Conservation (phyloP, 2,797 vertebrate genomes). For the Lepilemur septentrionalis region DNA sequence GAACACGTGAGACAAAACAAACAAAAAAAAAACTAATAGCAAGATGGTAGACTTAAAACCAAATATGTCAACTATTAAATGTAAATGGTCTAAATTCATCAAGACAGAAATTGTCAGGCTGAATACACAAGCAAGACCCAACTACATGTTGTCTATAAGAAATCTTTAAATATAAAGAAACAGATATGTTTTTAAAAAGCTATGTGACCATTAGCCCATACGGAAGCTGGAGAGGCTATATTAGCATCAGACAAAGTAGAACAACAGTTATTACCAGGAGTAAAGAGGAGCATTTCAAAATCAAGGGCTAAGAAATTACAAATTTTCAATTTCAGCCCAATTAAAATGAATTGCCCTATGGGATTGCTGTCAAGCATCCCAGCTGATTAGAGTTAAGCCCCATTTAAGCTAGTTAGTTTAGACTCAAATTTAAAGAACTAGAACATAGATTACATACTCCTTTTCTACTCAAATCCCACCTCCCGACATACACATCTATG, state of each 20-base stretch:
- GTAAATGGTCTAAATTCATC: neutral
- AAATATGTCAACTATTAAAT: neutral
- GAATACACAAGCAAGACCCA: neutral
- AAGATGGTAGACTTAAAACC: neutral
- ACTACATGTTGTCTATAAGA: neutral
- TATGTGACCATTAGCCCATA: neutral
- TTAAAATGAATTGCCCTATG: neutral
- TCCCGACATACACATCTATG: neutral
- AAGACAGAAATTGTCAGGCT: neutral
- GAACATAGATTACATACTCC: neutral
- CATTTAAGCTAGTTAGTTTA: neutral
- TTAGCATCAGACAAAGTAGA: neutral
- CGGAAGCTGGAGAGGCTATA: neutral
- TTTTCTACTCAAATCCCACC: neutral
- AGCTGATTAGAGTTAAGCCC: neutral
- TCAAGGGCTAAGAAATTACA: neutral
- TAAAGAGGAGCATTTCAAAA: neutral
- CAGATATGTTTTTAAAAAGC: neutral
- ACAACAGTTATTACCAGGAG: neutral
- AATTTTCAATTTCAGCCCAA: neutral
- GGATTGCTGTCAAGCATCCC: neutral
- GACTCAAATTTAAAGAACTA: neutral
- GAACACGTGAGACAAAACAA: neutral
- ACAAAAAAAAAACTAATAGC: neutral
- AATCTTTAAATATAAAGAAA: neutral